Base-by-base conservation (phyloP, 2,113 vertebrate species). In the Muntiacus muntjak region DNA sequence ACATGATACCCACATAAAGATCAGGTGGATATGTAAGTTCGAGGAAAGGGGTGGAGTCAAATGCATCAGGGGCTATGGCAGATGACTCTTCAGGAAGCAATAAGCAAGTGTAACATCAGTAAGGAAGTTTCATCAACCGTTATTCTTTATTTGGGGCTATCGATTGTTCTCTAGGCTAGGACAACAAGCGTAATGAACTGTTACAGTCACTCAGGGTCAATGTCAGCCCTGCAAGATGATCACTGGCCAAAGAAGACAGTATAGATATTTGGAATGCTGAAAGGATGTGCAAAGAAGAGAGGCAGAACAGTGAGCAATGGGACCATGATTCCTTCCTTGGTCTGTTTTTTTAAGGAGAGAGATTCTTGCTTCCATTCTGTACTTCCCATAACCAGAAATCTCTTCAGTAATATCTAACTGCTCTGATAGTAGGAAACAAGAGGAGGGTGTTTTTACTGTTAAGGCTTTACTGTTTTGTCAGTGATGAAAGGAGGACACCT, bases 61-160 rank as follows among this genome's bases (percentile, higher is more conserved):
- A 54, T 79, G 25, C 47, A 60, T 71, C 89, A 83, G 7, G 54
- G n/a, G 55, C 64, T 71, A 60, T 58, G 13, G 21, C 71, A 81
- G 45, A 0, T 25, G 71, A 47, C 54, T 28, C 74, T 16, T 89
- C 96, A 97, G 95, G 97, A 97, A 96, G 87, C 43, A 33, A 0
- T 83, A 87, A 4, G 30, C 82, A 95, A 87, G 85, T 97, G 95
- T 93, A 96, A 95, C 76, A 85, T 94, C 54, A 74, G 87, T 88
- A 94, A 96, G 97, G 97, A 89, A 97, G 91, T 55, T 78, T 83
- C 89, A 86, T 96, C 96, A 81, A 17, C 87, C 87, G 43, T 97
- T 87, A 47, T 58, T 98, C 95, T 97, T 97, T 95, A 88, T 94
- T 54, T 90, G 79, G 87, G 30, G 0, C 36, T 95, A 91, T 58